A percentile compares a stretch with the other conserved stretches of the same genome.
Conservation (phyloP, 2,797 vertebrate species). For the Cyprinella venusta region DNA sequence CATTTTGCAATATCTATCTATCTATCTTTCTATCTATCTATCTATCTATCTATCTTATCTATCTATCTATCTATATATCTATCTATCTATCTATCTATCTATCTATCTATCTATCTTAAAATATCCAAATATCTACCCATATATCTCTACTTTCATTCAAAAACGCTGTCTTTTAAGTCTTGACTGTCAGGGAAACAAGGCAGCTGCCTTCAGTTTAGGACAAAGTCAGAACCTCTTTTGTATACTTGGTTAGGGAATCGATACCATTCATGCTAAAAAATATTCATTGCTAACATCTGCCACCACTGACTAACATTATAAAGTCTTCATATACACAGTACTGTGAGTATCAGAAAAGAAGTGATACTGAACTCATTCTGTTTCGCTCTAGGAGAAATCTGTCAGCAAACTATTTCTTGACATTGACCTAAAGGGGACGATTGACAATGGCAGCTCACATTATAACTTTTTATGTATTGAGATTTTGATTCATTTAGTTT, state of each 20-base stretch:
- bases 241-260: not conserved
- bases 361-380: constrained; percentile 15
- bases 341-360: constrained; percentile 2
- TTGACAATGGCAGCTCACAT: not conserved
- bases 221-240: not conserved
- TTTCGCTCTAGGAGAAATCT: constrained; percentile 33
- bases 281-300: constrained; percentile 44
- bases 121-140: not conserved
- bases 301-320: constrained; percentile 28
- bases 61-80: not conserved
- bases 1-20: too few species aligned
- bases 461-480: not conserved
- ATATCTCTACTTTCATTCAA: not conserved
- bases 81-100: not conserved
- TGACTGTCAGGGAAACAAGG: not conserved
- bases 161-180: not conserved
- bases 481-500: not conserved
- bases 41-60: not conserved
- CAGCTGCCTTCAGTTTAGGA: constrained; percentile 23
- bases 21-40: too few species aligned
- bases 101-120: not conserved
- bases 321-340: not conserved
- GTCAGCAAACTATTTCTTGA: constrained; percentile 39
- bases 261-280: constrained; percentile 12
- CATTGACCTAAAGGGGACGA: constrained; percentile 1